Conservation (phyloP, 2,797 vertebrate genomes). For the Lepilemur ruficaudatus region DNA sequence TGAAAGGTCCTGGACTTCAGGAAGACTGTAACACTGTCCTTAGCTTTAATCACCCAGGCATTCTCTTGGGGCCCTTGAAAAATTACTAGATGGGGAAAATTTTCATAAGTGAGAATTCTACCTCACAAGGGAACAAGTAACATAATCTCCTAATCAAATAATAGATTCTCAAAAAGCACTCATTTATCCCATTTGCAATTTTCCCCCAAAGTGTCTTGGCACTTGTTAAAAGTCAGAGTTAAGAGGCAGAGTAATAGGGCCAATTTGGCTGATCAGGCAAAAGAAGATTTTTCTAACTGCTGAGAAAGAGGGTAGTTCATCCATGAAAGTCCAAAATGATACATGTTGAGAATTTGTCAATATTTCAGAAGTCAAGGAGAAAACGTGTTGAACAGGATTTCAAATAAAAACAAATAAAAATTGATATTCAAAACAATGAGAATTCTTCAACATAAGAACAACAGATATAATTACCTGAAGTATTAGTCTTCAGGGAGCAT, state of each 20-base stretch:
- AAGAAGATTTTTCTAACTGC: background rate
- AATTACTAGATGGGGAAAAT: conserved; percentile 37
- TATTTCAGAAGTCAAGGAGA: conserved; percentile 33
- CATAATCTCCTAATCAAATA: conserved; percentile 49
- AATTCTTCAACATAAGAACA: background rate
- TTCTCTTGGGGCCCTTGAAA: conserved; percentile 49
- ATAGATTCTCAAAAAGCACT: conserved; percentile 34
- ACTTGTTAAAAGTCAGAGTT: conserved; percentile 57
- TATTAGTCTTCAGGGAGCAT: background rate
- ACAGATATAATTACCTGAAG: background rate
- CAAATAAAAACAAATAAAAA: conserved; percentile 21
- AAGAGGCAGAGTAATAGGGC: background rate
- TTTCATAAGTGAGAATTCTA: conserved; percentile 62
- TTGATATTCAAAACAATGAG: background rate
- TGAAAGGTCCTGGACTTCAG: background rate
- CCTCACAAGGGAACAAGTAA: conserved; percentile 47
- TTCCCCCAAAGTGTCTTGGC: conserved; percentile 34
- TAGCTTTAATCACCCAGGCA: conserved; percentile 32
- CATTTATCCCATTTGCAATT: conserved; percentile 43
- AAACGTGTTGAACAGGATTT: background rate
- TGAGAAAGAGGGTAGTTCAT: background rate
- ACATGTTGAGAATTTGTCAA: background rate
- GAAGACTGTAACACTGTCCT: background rate
- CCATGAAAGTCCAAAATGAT: background rate
- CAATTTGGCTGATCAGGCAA: background rate